phyloP scores from a whole-genome alignment of 2,797 vertebrate species.

The Fringilla coelebs region DNA sequence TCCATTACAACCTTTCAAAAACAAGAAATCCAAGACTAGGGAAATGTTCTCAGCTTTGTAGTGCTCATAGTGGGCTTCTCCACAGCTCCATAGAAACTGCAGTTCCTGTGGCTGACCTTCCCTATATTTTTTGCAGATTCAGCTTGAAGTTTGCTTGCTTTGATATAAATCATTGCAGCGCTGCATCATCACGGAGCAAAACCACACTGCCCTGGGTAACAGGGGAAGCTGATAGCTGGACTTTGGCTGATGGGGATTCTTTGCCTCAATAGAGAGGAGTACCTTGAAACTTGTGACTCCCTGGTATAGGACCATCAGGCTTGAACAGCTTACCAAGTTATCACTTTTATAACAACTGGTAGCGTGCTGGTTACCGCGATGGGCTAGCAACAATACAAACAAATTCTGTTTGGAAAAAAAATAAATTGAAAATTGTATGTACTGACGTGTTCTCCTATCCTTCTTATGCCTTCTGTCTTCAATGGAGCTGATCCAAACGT shows the following conservation, averaged over 20 bases:
- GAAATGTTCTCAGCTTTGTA: constrained; percentile 38
- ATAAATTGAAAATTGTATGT: background rate
- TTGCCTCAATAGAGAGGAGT: background rate
- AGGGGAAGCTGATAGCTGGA: background rate
- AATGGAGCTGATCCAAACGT: background rate
- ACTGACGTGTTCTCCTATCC: background rate
- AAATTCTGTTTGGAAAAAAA: background rate
- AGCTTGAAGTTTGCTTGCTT: constrained; percentile 57
- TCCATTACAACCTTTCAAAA: constrained; percentile 30
- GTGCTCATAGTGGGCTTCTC: background rate
- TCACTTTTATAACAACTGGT: background rate
- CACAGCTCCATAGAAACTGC: constrained; percentile 14
- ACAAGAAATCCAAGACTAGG: constrained; percentile 32
- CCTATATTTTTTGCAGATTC: constrained; percentile 36
- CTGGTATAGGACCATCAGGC: background rate
- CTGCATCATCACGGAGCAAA: constrained; percentile 4
- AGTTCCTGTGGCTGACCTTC: constrained; percentile 35
- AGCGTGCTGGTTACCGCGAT: background rate
- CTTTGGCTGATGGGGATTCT: background rate
- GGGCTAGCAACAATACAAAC: background rate
- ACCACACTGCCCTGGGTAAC: background rate
- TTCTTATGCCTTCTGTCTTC: background rate
- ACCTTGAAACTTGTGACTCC: background rate
- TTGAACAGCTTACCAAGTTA: background rate
- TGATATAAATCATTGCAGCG: constrained; percentile 15